Conservation (phyloP, 2,113 vertebrate species). For the Ameiurus melas region DNA sequence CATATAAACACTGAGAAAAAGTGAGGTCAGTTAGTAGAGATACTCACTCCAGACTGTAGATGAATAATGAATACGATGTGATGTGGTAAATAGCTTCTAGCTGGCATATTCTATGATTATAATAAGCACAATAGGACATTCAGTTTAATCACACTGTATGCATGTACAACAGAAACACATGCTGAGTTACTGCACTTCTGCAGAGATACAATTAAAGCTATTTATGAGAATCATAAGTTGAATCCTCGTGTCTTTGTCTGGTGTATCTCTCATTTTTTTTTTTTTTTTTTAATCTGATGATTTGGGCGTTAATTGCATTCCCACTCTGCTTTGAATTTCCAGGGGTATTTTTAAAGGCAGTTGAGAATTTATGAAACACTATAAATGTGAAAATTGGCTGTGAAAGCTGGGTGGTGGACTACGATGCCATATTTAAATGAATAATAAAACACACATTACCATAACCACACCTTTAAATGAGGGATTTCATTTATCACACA, state of each 20-base stretch:
- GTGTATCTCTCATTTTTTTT: neutral
- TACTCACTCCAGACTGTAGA: neutral
- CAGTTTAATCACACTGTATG: neutral
- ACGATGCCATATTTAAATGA: conserved; percentile 32
- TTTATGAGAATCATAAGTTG: conserved; percentile 21
- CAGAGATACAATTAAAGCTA: conserved; percentile 18
- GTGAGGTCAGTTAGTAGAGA: neutral
- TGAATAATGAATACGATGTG: neutral
- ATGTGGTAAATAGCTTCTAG: neutral
- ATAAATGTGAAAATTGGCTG: conserved; percentile 57
- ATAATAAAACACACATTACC: conserved; percentile 36
- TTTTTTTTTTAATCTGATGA: neutral
- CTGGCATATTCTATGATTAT: neutral
- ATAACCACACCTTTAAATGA: conserved; percentile 47
- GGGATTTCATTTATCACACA: conserved; percentile 56
- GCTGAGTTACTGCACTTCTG: neutral
- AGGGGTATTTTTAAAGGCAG: conserved; percentile 41
- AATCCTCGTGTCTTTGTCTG: neutral
- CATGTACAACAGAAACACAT: neutral
- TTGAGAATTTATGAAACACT: conserved; percentile 36
- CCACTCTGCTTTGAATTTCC: conserved; percentile 31
- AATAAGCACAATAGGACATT: neutral
- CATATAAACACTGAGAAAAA: neutral
- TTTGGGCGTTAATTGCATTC: conserved; percentile 33
- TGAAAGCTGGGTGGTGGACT: conserved; percentile 36